Evolutionary conservation across 30 jellyfish, hydroid and myxozoan genomes (phyloP).

Genomic region (Phacellophora camtschatica): DNA sequence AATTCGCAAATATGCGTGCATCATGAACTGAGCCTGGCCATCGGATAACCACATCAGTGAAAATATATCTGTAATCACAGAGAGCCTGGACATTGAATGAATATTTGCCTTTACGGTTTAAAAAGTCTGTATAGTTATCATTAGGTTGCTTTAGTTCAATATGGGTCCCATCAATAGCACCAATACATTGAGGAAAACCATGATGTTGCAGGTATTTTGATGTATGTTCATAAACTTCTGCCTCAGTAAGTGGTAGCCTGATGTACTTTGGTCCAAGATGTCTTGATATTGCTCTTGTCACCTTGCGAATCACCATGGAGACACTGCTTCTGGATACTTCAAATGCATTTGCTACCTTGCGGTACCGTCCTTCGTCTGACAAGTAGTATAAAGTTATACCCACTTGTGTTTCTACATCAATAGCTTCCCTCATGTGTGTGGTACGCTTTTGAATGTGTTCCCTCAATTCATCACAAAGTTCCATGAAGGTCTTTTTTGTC

Average conservation of each 20-base stretch:
- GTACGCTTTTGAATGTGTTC: background rate
- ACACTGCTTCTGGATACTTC: background rate
- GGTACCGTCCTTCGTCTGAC: background rate
- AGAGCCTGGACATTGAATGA: conserved; percentile 25
- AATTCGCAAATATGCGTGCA: conserved; percentile 14
- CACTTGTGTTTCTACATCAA: background rate
- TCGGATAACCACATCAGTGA: conserved; percentile 17
- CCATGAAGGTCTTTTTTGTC: conserved; percentile 1
- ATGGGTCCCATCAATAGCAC: conserved; percentile 51
- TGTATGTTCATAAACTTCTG: background rate
- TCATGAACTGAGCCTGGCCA: conserved; percentile 50
- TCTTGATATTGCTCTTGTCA: no score
- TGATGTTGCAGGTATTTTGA: background rate
- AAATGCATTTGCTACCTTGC: background rate
- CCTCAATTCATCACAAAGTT: conserved; percentile 14
- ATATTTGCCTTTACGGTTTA: background rate
- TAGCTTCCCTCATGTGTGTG: conserved; percentile 4
- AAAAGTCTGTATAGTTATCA: background rate
- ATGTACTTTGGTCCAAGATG: no score
- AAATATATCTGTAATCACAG: conserved; percentile 19
- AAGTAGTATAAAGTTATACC: background rate
- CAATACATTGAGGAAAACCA: conserved; percentile 73
- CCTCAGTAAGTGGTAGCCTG: conserved; percentile 31
- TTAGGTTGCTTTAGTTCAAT: background rate
- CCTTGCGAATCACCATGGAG: no score